Conservation (phyloP, 2,797 vertebrate species). For the Sebastes baramenuke region DNA sequence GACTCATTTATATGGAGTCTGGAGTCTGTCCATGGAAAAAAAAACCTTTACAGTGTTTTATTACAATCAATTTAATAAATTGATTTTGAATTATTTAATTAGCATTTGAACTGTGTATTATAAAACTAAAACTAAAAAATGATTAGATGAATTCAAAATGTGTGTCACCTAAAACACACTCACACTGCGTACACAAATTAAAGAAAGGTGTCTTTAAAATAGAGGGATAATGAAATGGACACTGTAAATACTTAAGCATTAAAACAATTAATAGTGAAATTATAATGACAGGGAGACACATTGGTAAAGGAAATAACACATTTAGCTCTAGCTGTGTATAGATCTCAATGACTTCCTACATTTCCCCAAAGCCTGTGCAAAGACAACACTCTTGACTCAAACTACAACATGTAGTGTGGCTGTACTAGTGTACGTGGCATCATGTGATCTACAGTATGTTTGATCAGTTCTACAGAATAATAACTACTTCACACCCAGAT, state of each 20-base stretch:
- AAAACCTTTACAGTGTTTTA: neutral
- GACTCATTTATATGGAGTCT: neutral
- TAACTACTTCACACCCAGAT: neutral
- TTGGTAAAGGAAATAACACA: neutral
- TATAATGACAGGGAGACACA: neutral
- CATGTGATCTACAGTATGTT: neutral
- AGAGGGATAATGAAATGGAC: neutral
- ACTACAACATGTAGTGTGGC: neutral
- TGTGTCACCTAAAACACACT: neutral
- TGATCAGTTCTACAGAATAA: neutral
- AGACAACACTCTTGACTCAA: neutral
- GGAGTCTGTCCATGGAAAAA: neutral
- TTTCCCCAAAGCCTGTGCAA: neutral
- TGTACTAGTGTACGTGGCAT: neutral
- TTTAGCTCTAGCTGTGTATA: neutral
- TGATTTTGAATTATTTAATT: neutral
- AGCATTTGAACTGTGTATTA: neutral
- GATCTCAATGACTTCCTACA: neutral
- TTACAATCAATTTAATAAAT: neutral
- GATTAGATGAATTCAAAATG: neutral
- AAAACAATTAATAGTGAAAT: neutral
- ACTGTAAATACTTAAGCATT: neutral
- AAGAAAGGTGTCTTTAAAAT: neutral
- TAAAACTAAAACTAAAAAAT: neutral
- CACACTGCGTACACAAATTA: neutral